Conservation (phyloP, 2,797 vertebrate genomes). For the Phataginus tricuspis region DNA sequence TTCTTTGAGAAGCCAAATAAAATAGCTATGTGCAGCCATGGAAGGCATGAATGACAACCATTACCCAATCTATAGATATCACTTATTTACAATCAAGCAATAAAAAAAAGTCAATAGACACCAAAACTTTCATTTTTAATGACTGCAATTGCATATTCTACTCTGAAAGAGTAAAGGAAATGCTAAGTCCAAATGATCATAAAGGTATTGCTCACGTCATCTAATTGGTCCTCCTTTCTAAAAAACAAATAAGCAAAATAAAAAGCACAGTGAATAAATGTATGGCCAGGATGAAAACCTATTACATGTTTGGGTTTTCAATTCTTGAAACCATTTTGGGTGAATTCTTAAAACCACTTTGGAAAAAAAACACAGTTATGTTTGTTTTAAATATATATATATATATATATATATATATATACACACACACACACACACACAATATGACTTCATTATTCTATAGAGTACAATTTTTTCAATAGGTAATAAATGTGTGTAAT, state of each 20-base stretch:
- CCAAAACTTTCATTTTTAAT: slow-evolving; percentile 25
- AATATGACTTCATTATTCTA: slow-evolving; percentile 41
- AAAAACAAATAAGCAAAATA: background rate
- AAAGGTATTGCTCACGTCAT: background rate
- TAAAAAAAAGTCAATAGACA: background rate
- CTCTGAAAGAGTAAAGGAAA: slow-evolving; percentile 25
- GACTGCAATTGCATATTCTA: background rate
- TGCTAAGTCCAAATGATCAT: background rate
- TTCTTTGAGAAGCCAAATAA: slow-evolving; percentile 19
- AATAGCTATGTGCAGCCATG: background rate
- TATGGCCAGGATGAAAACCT: background rate
- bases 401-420: no score
- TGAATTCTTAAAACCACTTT: slow-evolving; percentile 46
- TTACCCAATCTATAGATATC: background rate
- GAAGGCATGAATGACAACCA: background rate
- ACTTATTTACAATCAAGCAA: background rate
- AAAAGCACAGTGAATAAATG: background rate
- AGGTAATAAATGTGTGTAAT: slow-evolving; percentile 6
- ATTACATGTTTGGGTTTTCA: slow-evolving; percentile 14
- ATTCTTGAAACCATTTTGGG: slow-evolving; percentile 47
- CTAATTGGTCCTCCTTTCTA: background rate
- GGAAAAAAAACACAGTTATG: background rate
- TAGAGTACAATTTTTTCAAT: background rate
- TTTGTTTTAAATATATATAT: background rate
- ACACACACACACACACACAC: background rate